Base-by-base conservation (phyloP, 2,797 vertebrate species). In the Myotis myotis region DNA sequence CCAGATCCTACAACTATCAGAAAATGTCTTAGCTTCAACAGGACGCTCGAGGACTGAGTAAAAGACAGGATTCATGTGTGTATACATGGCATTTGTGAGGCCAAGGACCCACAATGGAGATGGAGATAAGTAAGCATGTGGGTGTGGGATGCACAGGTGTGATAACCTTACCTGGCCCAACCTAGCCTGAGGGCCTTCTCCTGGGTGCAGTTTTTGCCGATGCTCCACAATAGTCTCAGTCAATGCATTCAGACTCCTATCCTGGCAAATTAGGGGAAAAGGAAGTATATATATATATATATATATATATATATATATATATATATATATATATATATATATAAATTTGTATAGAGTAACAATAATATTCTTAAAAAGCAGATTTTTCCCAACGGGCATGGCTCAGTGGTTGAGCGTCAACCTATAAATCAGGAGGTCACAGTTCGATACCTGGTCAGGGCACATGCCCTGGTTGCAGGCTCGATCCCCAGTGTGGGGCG, bases 241-340 rank as follows among this genome's bases (percentile, higher is more conserved):
- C 19, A 15, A 83, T 23, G 57, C 33, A 44, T 53, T 80, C 3
- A 66, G 60, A 88, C 15, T 10, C 16, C 0, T 17, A 41, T 72
- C 62, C 10, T 49, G 30, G 15, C 49, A 8, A 85, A 64, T 76
- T 12, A 70, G n/a, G 17, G 51, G 30, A 19, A 82, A 33, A 68
- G n/a, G n/a, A 53, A 3, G 0, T n/a, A 2, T 53, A 3, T 60
- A 33, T 83, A 68, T 53, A 3, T 60, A 30, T 83, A 68, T 79
- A 83, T 53, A 3, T 60, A 30, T 83, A 68, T 79, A 83, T 53
- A 3, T 60, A 30, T 83, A 68, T 79, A 83, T n/a, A n/a, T n/a
- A n/a, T n/a, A n/a, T 91, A 2, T 53, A 2, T 60, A 33, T 83
- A 68, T 91, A 41, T 41, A 2, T 53, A 3, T 60, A 30, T 83